Evolutionary conservation across 2,797 vertebrate genomes (phyloP).

Genomic region (Eurystomus glaucurus): DNA sequence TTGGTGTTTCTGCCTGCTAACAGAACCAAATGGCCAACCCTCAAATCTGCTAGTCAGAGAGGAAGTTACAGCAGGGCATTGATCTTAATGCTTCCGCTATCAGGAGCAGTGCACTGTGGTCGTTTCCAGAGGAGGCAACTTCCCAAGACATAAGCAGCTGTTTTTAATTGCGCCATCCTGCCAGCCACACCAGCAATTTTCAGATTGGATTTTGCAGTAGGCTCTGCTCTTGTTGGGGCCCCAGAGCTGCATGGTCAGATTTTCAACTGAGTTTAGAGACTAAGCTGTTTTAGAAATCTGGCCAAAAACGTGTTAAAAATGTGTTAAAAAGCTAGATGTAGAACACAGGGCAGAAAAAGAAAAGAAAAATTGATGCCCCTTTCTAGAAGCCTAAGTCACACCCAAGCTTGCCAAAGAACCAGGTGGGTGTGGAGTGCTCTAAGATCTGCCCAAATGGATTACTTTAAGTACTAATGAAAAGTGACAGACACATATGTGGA

Average conservation of each 20-base stretch:
- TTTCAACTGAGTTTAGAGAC: not conserved
- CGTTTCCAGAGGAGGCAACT: not conserved
- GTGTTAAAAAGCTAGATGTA: not conserved
- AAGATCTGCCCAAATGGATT: not conserved
- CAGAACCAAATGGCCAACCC: not conserved
- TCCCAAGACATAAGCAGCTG: not conserved
- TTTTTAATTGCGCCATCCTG: rapidly evolving
- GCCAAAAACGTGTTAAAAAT: not conserved
- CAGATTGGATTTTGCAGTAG: not conserved
- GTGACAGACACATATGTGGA: not conserved
- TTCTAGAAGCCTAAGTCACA: not conserved
- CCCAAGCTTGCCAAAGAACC: not conserved
- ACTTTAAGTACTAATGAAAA: not conserved
- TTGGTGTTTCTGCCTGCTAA: not conserved
- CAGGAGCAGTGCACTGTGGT: not conserved
- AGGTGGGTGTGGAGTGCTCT: not conserved
- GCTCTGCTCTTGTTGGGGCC: not conserved
- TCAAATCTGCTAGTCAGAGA: not conserved
- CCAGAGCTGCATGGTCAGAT: not conserved
- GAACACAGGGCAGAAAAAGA: not conserved
- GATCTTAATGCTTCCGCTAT: rapidly evolving
- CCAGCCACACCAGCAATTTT: not conserved
- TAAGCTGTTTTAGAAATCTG: not conserved
- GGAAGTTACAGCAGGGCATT: not conserved
- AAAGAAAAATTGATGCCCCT: not conserved